Percentiles rank a stretch among this genome's conserved stretches.
phyloP scores from a whole-genome alignment of 1,140 invertebrate genomes.

The Aphis gossypii region DNA sequence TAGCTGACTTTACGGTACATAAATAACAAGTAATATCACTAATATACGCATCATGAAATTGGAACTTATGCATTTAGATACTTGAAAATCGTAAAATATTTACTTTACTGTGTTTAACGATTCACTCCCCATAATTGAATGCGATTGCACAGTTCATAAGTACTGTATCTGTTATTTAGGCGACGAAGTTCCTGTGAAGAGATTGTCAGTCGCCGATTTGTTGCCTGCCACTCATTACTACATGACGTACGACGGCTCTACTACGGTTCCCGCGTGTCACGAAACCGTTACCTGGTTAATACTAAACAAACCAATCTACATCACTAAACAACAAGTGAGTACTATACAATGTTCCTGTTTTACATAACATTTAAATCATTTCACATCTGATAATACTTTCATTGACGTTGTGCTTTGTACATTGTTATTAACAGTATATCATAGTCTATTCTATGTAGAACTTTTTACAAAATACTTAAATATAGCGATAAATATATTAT shows the following conservation, averaged over 20 bases:
- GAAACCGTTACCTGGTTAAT: slow-evolving; percentile 96
- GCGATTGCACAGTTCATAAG: not conserved
- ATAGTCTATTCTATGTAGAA: too few relatives aligned
- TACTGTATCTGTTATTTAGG: slow-evolving; percentile 66
- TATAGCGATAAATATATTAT: not conserved
- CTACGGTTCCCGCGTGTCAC: slow-evolving; percentile 91
- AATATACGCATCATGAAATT: not conserved
- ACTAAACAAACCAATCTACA: slow-evolving; percentile 95
- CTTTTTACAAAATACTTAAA: not conserved
- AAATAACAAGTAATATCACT: not conserved
- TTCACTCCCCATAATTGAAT: not conserved
- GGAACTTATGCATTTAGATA: not conserved
- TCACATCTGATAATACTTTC: not conserved
- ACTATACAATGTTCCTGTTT: not conserved
- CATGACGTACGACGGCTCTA: slow-evolving; percentile 97
- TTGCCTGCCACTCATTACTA: slow-evolving; percentile 92
- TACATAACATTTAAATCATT: not conserved
- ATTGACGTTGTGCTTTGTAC: not conserved
- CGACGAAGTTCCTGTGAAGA: slow-evolving; percentile 80
- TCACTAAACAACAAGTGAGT: slow-evolving; percentile 89
- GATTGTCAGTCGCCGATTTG: slow-evolving; percentile 82
- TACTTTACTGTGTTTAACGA: too few relatives aligned
- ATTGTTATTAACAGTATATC: not conserved
- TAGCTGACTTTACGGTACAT: not conserved
- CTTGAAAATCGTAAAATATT: not conserved